These are phyloP conservation scores for Drosophila lacicola DNA, from an alignment of 2,888 invertebrate species.

Conservation along the genomic window DNA sequence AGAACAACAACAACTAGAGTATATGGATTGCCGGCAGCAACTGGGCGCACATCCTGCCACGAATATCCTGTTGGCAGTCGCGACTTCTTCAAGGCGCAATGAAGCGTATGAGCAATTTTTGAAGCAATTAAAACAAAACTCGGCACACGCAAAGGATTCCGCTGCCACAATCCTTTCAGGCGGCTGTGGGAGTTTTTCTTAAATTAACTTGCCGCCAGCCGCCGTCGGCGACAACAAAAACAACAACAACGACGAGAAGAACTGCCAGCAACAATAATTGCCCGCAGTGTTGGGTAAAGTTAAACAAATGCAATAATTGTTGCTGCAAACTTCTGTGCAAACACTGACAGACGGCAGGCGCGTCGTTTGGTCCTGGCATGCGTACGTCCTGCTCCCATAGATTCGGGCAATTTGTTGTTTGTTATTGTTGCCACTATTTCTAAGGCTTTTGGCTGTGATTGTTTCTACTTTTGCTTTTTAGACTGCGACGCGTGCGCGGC, in stretches of 20 bases:
- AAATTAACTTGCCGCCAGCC: slow-evolving; percentile 73
- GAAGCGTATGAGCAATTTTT: slow-evolving; percentile 79
- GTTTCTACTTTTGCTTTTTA: slow-evolving; percentile 62
- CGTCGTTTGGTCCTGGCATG: slow-evolving; percentile 36
- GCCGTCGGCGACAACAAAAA: slow-evolving; percentile 27
- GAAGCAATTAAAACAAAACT: slow-evolving; percentile 79
- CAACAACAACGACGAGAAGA: slow-evolving; percentile 37
- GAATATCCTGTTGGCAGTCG: slow-evolving; percentile 41
- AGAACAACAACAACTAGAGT: slow-evolving; percentile 24
- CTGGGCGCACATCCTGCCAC: slow-evolving; percentile 46
- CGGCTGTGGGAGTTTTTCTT: slow-evolving; percentile 68
- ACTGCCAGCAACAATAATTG: slow-evolving; percentile 59
- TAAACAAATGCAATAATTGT: slow-evolving; percentile 82
- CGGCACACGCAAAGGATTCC: slow-evolving; percentile 72
- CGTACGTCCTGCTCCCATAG: slow-evolving; percentile 43
- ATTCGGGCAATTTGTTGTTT: slow-evolving; percentile 79
- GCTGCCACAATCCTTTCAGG: slow-evolving; percentile 37
- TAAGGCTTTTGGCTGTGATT: slow-evolving; percentile 61
- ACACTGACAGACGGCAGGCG: slow-evolving; percentile 53
- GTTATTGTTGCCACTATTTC: slow-evolving; percentile 72
- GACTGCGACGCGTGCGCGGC: slow-evolving; percentile 69
- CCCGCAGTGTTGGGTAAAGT: slow-evolving; percentile 62
- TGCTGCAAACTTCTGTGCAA: slow-evolving; percentile 75
- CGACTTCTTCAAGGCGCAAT: slow-evolving; percentile 75
- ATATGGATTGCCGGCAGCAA: slow-evolving; percentile 48